These are phyloP conservation scores for Zaprionus davidi DNA, from an alignment of 1,140 invertebrate species.

Conservation along the genomic window DNA sequence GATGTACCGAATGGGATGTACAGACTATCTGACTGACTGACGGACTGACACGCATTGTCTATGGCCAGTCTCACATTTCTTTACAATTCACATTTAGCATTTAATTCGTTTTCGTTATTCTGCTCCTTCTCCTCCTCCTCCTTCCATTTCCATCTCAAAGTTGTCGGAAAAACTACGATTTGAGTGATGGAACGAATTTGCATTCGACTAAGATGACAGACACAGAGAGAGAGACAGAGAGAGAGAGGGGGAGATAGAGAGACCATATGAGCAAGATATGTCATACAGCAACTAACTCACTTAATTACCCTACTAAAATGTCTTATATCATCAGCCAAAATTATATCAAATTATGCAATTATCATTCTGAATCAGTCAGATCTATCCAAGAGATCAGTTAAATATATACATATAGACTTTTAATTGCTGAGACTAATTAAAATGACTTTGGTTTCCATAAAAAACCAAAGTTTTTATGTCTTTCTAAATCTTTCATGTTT, in stretches of 20 bases:
- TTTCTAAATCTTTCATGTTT: neutral
- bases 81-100: conserved; percentile 48
- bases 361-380: neutral
- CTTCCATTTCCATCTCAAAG: conserved; percentile 19
- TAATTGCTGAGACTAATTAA: conserved; percentile 4
- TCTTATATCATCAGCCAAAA: conserved; percentile 2
- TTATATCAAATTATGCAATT: conserved; percentile 1
- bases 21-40: conserved; percentile 22
- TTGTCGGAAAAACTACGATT: conserved; percentile 54
- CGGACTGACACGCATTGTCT: conserved; percentile 68
- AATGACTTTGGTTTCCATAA: neutral
- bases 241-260: neutral
- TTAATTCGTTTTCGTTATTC: conserved; percentile 55
- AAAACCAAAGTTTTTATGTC: neutral
- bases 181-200: conserved; percentile 78
- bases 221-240: neutral
- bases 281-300: conserved; percentile 22
- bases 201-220: conserved; percentile 58
- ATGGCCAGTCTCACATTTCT: conserved; percentile 58
- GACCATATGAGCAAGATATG: neutral
- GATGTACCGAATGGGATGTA: conserved; percentile 35
- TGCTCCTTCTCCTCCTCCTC: conserved; percentile 18
- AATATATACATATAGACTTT: neutral
- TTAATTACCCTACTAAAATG: conserved; percentile 37
- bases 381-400: neutral